phyloP scores from a whole-genome alignment of 2,113 vertebrate genomes.

The Anarhynchus alexandrinus region DNA sequence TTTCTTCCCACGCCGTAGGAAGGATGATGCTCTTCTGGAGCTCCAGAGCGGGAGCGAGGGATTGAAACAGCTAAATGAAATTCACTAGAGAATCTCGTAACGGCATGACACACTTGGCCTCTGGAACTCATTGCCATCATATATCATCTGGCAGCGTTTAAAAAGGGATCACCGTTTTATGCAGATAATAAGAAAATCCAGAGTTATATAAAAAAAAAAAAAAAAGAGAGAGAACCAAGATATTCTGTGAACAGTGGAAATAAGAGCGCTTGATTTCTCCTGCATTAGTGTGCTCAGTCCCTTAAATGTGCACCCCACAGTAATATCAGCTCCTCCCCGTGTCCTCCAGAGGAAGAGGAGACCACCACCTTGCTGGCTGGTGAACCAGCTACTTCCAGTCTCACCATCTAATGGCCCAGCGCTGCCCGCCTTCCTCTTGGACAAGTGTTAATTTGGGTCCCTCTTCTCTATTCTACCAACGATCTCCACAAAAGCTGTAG shows the following conservation, averaged over 20 bases:
- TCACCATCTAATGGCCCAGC: not conserved
- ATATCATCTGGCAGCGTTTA: not conserved
- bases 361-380: not conserved
- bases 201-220: not conserved
- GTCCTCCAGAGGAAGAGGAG: not conserved
- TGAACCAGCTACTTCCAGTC: not conserved
- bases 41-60: not conserved
- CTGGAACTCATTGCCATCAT: not conserved
- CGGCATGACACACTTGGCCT: not conserved
- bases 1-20: accelerated
- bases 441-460: not conserved
- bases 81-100: not conserved
- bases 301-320: not conserved
- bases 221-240: not conserved
- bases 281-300: not conserved
- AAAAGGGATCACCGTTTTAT: not conserved
- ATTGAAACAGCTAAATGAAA: not conserved
- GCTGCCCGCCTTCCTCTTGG: not conserved
- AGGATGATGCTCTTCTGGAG: not conserved
- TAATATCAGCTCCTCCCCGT: not conserved
- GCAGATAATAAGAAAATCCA: not conserved
- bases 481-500: not conserved
- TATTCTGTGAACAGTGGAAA: not conserved
- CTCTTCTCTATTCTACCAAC: not conserved
- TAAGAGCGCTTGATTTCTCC: not conserved